Base-by-base conservation (phyloP, 2,113 vertebrate genomes). In the Phrynocephalus versicolor region DNA sequence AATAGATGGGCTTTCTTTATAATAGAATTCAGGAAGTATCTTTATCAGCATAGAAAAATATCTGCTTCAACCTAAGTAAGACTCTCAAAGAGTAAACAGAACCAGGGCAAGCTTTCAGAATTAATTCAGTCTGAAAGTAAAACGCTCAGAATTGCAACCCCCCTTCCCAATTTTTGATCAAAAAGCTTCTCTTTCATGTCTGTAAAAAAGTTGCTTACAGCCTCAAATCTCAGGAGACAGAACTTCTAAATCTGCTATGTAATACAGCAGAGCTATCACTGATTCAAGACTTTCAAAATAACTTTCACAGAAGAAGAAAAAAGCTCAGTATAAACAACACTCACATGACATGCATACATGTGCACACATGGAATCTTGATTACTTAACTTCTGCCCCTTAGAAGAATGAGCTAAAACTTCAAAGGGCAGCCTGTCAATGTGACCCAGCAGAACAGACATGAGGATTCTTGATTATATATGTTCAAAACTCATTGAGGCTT, bases 21-120 rank as follows among this genome's bases (percentile, higher is more conserved):
- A 77, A 12, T 76, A 39, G 3, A n/a, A 81, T 79, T 79, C 79
- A 69, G 45, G 33, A 5, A 2, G 81, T 25, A 33, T 6, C 0
- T 89, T 88, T 81, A 85, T 83, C 78, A 88, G 58, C 2, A 0
- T 25, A 14, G 72, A 74, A 30, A 79, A 85, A 14, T 25, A 5
- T 19, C 2, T 18, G 72, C 62, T 92, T 74, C 79, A 57, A 77
- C 64, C 79, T 85, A 90, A 88, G 79, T 62, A 85, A 39, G 41
- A 14, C 0, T 25, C 73, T 85, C 69, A 77, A 10, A 85, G 39
- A 33, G 30, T 45, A 83, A 51, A 73, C 5, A 74, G n/a, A 77
- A 82, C 14, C 84, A 70, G 79, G 30, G 62, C 76, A 89, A 85
- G 84, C 84, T 85, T 88, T 80, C 77, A 87, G 21, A 51, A 57